phyloP scores from a whole-genome alignment of 1,140 invertebrate genomes.

The Lepidostoma basale region DNA sequence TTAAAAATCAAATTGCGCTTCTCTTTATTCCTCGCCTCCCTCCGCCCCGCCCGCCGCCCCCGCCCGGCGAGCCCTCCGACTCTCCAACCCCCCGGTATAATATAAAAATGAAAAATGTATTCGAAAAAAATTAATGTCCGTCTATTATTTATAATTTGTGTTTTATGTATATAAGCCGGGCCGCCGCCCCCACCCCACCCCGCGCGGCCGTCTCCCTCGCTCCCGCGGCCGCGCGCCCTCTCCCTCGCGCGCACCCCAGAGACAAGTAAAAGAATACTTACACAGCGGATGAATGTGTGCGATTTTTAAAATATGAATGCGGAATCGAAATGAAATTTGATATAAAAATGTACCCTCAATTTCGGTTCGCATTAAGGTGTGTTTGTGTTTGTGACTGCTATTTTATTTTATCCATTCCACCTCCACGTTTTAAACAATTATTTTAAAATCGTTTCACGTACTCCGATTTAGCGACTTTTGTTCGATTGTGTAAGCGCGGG shows the following conservation, averaged over 20 bases:
- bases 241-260: slow-evolving; percentile 21
- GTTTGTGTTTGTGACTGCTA: slow-evolving; percentile 13
- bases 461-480: slow-evolving; percentile 17
- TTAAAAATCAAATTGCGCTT: slow-evolving; percentile 65
- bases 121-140: slow-evolving; percentile 60
- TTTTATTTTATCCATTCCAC: slow-evolving; percentile 29
- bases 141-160: slow-evolving; percentile 62
- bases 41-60: slow-evolving; percentile 51
- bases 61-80: slow-evolving; percentile 56
- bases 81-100: slow-evolving; percentile 54
- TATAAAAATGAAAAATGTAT: slow-evolving; percentile 63
- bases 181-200: slow-evolving; percentile 30
- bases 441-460: slow-evolving; percentile 28
- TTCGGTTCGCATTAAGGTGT: slow-evolving; percentile 30
- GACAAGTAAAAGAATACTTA: slow-evolving; percentile 40
- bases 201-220: background rate
- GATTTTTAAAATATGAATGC: slow-evolving; percentile 45
- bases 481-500: no score
- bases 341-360: slow-evolving; percentile 45
- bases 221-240: background rate
- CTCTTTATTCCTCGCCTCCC: slow-evolving; percentile 61
- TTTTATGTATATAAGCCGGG: slow-evolving; percentile 48
- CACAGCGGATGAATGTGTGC: slow-evolving; percentile 31
- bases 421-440: slow-evolving; percentile 21
- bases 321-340: slow-evolving; percentile 46